Percentiles rank a stretch among this genome's conserved stretches.
phyloP scores from a whole-genome alignment of 2,113 vertebrate genomes.

The Chiloscyllium plagiosum region DNA sequence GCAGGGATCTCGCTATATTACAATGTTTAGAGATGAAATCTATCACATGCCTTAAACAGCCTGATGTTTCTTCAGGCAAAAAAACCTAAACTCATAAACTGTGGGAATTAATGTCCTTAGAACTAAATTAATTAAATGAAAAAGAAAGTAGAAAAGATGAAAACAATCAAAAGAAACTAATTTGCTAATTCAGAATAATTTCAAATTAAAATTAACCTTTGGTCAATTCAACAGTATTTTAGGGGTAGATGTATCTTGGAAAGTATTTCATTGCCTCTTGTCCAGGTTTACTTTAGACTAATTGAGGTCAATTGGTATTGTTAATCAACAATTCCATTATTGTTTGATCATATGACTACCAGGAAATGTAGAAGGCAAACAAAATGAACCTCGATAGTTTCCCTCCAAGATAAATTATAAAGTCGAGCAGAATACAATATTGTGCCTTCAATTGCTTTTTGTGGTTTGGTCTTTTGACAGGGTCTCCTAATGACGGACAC shows the following conservation, averaged over 20 bases:
- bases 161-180: background rate
- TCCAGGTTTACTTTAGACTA: background rate
- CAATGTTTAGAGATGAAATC: background rate
- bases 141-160: background rate
- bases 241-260: background rate
- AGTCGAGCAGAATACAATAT: background rate
- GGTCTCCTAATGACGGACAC: slow-evolving; percentile 13
- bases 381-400: background rate
- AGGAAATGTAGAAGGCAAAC: background rate
- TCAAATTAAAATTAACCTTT: background rate
- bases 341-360: background rate
- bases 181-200: background rate
- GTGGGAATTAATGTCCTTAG: background rate
- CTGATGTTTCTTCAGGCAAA: slow-evolving; percentile 30
- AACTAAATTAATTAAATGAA: background rate
- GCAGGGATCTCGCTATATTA: slow-evolving; percentile 43
- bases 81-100: background rate
- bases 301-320: background rate
- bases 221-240: background rate
- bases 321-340: background rate
- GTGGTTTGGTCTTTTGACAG: slow-evolving; percentile 12
- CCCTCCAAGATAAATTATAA: background rate
- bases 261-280: background rate
- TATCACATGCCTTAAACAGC: slow-evolving; percentile 18
- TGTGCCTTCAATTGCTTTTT: background rate